Evolutionary conservation across 2,888 invertebrate species (phyloP), one percentile per base, ranked within the genome.

Genomic region (Drosophila percnosoma): DNA sequence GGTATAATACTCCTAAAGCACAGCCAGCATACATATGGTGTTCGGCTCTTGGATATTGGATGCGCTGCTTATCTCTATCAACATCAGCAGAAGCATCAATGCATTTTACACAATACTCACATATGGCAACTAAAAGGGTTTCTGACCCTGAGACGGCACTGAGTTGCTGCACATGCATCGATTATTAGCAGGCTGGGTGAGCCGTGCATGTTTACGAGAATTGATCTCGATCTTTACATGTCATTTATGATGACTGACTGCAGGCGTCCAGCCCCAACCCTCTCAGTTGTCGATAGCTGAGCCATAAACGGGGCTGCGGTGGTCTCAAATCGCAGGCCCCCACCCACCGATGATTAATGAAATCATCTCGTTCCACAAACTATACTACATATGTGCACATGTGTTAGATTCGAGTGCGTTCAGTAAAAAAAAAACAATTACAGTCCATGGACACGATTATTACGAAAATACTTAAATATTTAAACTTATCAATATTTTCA

Each of bases 141-240:
- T 80, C 90, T 90, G 90, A 90, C 90, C 89, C 87, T 90, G 88
- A 90, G 68, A 72, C 59, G 54, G 42, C 57, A 40, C 31, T 52
- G 49, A 31, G 61, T 27, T 59, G 54, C 21, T 21, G 24, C 34
- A 27, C 45, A 15, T 24, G 11, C 33, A 34, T 21, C 38, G 48
- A 73, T 72, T 68, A 76, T 81, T 69, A 66, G 70, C 71, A 53
- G 66, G 21, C 70, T 65, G 65, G 76, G 67, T 71, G 69, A 64
- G 59, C 65, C 34, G 33, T 51, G 42, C 48, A 58, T 63, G 69
- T 71, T 81, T 72, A 82, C 55, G 54, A 82, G 85, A 82, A 84
- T 55, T 70, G 67, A 72, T 75, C 80, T 58, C 75, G 69, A 77
- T 75, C 80, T 74, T 31, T 18, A 48, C 64, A 62, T 58, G 42